Base-by-base conservation (phyloP, 2,888 invertebrate species). In the Drosophila koepferae region DNA sequence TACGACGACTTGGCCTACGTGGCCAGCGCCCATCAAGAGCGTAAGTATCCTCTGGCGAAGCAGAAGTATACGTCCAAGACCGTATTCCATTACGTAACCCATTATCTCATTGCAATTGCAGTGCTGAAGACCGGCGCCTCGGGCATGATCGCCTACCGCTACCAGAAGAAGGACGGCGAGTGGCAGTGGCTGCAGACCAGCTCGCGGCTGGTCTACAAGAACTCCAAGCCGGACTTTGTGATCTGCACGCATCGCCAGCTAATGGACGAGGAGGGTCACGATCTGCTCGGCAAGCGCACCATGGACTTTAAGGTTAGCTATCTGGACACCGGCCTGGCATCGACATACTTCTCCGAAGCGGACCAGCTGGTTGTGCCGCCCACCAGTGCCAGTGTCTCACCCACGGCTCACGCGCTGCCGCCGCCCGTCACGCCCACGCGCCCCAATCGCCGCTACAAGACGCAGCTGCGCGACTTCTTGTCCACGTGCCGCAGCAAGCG, bases 231-330 rank as follows among this genome's bases (percentile, higher is more conserved):
- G 0, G 99, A 99, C 93, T 99, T 99, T 93, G 99, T 99, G 78
- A 99, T 99, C 89, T 98, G 99, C 93, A 99, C 99, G 49, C 99
- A 99, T 94, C 95, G 99, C 79, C 98, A 99, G 72, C 95, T 99
- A 55, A 99, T 99, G 99, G 99, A 99, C 92, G 99, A 99, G 93
- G 99, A 99, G 94, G 99, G 99, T 14, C 95, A 98, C 78, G 99
- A 99, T 93, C 94, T 99, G 72, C 94, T 99, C 56, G 99, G 99
- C 41, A 99, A 99, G 93, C 95, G 99, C 79, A 99, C 99, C 8
- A 99, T 99, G 97, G 99, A 99, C 94, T 99, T 99, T 94, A 99
- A 99, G 95, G 98, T 93, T 3, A 99, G 99, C 92, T 99, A 99
- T 94, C 95, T 99, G 90, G 98, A 98, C 92, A 98, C 98, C 0